Evolutionary conservation across 23 tunicate genomes (phyloP).

Genomic region (Botrylloides violaceus): DNA sequence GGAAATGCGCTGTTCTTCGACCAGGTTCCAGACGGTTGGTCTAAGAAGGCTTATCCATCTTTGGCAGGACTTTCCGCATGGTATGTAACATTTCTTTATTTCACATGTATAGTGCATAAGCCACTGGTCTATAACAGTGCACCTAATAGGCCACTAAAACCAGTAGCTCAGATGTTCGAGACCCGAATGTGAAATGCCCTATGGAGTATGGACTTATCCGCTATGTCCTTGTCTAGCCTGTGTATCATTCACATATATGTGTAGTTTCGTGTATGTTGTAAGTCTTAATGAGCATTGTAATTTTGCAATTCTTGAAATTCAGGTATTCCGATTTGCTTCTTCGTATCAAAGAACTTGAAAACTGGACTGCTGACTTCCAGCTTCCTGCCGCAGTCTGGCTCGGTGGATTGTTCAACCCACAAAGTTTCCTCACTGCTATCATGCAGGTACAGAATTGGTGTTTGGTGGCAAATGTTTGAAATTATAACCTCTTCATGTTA

Average conservation of each 20-base stretch:
- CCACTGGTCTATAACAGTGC: too few species aligned
- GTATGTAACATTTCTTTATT: too few species aligned
- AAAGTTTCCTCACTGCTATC: conserved; percentile 95
- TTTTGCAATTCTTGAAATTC: background rate
- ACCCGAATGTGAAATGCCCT: background rate
- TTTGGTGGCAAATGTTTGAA: too few species aligned
- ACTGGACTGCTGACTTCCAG: conserved; percentile 93
- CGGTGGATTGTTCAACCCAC: conserved; percentile 97
- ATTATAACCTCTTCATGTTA: too few species aligned
- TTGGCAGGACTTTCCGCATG: conserved; percentile 73
- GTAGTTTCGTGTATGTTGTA: background rate
- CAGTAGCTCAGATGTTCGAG: too few species aligned
- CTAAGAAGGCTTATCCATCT: conserved; percentile 84
- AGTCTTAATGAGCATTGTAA: background rate
- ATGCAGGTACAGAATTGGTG: too few species aligned
- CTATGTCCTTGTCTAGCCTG: background rate
- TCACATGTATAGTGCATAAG: too few species aligned
- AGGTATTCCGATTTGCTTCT: conserved; percentile 81
- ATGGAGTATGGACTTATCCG: background rate
- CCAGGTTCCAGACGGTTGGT: conserved; percentile 86
- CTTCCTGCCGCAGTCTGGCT: conserved; percentile 96
- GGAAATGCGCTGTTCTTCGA: conserved; percentile 78
- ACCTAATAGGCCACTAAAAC: too few species aligned
- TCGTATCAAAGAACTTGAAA: conserved; percentile 82
- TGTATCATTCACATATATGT: too few species aligned